Percentiles rank a stretch among this genome's conserved stretches.
Conservation (phyloP, 2,888 invertebrate species). For the Athalia circularis region DNA sequence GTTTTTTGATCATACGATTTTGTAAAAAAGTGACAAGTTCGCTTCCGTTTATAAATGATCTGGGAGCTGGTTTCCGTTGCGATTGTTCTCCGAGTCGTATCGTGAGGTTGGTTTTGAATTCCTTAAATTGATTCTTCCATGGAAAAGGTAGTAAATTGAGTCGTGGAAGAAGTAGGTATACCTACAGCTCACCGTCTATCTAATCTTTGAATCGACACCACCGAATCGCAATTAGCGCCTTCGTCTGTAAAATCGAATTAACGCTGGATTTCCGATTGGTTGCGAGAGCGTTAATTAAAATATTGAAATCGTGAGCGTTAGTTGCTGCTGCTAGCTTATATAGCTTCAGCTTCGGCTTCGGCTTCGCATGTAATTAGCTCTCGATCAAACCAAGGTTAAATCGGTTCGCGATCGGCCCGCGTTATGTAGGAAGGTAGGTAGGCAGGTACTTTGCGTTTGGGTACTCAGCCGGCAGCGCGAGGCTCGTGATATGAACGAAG, state of each 20-base stretch:
- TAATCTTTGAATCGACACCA: conserved; percentile 42
- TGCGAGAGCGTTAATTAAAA: conserved; percentile 41
- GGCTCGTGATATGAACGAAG: not conserved
- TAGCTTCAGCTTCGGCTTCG: not conserved
- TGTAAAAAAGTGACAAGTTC: too few species aligned
- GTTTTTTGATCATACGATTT: too few species aligned
- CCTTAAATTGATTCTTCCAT: conserved; percentile 15
- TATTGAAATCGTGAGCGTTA: conserved; percentile 36
- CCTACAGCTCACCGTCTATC: conserved; percentile 21
- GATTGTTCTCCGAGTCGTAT: not conserved
- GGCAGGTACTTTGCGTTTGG: conserved; percentile 19
- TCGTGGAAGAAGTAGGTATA: conserved; percentile 16
- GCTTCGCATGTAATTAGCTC: conserved; percentile 41
- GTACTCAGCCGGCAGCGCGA: conserved; percentile 15
- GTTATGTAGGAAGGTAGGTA: too few species aligned
- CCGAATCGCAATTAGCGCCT: conserved; percentile 43
- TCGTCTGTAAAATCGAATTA: conserved; percentile 44
- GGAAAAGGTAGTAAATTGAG: conserved; percentile 40
- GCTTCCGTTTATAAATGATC: not conserved
- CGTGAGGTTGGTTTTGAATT: not conserved
- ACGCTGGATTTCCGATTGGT: conserved; percentile 43
- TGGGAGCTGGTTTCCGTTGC: not conserved
- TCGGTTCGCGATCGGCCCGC: conserved; percentile 26
- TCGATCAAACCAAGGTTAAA: conserved; percentile 39
- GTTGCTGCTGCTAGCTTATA: too few species aligned